A percentile compares a stretch with the other conserved stretches of the same genome.
These are phyloP conservation scores for Siniperca chuatsi DNA, from an alignment of 2,113 vertebrate species.

Conservation along the genomic window DNA sequence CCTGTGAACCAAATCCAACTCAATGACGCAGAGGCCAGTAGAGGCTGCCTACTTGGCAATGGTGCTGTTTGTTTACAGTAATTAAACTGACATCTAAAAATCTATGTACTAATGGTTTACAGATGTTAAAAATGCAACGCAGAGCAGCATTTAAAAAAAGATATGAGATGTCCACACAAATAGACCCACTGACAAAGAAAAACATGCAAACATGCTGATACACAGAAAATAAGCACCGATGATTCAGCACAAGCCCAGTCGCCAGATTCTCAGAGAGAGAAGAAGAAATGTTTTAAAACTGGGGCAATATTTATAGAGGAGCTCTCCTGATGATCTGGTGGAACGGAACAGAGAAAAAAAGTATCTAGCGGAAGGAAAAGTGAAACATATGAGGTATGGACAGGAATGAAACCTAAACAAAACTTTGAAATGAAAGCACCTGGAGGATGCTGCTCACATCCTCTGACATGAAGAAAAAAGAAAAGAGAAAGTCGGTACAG, in stretches of 20 bases:
- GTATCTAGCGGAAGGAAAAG: conserved; percentile 17
- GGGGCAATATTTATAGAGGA: conserved; percentile 81
- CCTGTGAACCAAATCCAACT: background rate
- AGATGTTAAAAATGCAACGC: background rate
- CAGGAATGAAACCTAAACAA: background rate
- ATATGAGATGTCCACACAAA: background rate
- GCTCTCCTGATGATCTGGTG: conserved; percentile 53
- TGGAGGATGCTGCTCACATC: conserved; percentile 22
- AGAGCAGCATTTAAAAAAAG: background rate
- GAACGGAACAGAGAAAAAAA: conserved; percentile 25
- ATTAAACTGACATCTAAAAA: background rate
- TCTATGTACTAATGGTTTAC: background rate
- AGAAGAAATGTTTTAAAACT: conserved; percentile 46
- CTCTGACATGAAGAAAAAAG: background rate
- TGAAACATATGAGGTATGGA: background rate
- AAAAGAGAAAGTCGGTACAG: background rate
- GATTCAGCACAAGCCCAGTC: conserved; percentile 66
- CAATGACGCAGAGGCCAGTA: background rate
- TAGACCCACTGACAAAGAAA: conserved; percentile 5
- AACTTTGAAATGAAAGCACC: conserved; percentile 26
- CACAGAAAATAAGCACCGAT: conserved; percentile 37
- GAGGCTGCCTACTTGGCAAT: background rate
- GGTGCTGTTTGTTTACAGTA: conserved; percentile 3
- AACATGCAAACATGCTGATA: conserved; percentile 43
- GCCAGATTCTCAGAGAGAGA: conserved; percentile 24